phyloP scores from a whole-genome alignment of 92 coral and sea anemone species.

The Porites rus region DNA sequence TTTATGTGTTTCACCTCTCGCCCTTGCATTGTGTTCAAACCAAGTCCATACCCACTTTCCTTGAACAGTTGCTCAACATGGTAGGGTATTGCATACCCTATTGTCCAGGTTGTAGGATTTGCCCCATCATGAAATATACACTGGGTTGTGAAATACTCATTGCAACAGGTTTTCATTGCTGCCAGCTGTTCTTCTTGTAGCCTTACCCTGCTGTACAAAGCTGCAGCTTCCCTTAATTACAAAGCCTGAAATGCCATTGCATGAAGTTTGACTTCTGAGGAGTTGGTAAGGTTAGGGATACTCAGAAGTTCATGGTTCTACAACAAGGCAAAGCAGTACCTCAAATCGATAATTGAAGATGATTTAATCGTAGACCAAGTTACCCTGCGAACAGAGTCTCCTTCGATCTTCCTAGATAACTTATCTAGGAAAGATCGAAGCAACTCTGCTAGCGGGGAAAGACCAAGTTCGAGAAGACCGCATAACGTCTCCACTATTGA shows the following conservation, averaged over 20 bases:
- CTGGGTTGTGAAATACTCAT: slow-evolving; percentile 42
- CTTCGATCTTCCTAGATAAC: no score
- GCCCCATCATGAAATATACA: slow-evolving; percentile 38
- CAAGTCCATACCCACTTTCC: slow-evolving; percentile 41
- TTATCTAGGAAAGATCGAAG: no score
- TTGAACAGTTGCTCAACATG: slow-evolving; percentile 38
- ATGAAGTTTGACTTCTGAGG: slow-evolving; percentile 37
- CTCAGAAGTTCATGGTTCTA: slow-evolving; percentile 23
- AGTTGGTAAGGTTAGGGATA: slow-evolving; percentile 11
- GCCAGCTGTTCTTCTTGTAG: no score
- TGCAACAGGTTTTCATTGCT: no score
- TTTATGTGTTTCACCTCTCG: slow-evolving; percentile 62
- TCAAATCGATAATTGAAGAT: background rate
- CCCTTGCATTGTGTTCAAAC: slow-evolving; percentile 63
- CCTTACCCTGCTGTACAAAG: slow-evolving; percentile 13
- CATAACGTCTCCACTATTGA: background rate
- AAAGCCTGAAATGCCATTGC: slow-evolving; percentile 45
- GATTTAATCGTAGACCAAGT: background rate
- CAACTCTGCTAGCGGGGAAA: no score
- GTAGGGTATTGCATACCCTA: slow-evolving; percentile 59
- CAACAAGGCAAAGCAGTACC: background rate
- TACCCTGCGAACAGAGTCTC: no score
- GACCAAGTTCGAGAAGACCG: background rate
- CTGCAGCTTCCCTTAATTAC: slow-evolving; percentile 43
- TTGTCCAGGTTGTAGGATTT: slow-evolving; percentile 50